Evolutionary conservation across 2,797 vertebrate genomes (phyloP).

Genomic region (Molossus alvarezi): DNA sequence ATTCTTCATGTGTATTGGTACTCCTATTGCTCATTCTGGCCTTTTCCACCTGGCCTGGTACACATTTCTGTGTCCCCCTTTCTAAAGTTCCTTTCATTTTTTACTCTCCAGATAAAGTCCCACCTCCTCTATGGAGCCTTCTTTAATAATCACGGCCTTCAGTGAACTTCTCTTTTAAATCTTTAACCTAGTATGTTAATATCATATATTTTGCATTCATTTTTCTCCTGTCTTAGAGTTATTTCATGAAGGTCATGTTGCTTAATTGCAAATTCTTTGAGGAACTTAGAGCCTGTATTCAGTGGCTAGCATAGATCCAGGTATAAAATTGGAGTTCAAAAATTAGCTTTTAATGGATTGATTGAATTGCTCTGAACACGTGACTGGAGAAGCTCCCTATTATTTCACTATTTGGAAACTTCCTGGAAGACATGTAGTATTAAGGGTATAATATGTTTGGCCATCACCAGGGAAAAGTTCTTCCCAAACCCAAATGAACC

Average conservation of each 20-base stretch:
- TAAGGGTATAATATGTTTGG: background rate
- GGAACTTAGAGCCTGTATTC: background rate
- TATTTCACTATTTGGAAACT: conserved; percentile 1
- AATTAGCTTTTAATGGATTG: background rate
- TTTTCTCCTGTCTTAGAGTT: background rate
- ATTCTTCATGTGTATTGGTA: background rate
- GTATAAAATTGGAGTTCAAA: background rate
- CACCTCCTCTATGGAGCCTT: background rate
- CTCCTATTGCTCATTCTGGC: background rate
- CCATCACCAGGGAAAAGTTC: background rate
- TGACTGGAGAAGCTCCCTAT: background rate
- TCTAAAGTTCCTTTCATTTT: background rate
- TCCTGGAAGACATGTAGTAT: background rate
- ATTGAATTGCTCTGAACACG: conserved; percentile 16
- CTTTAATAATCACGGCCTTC: background rate
- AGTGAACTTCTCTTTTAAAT: background rate
- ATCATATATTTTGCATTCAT: background rate
- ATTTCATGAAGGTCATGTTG: background rate
- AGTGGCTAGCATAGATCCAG: background rate
- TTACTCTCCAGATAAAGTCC: background rate
- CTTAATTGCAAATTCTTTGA: conserved; percentile 4
- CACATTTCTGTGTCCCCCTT: background rate
- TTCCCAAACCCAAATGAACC: background rate
- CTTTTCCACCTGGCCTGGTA: background rate
- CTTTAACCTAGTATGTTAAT: background rate